Conservation (phyloP, 2,888 invertebrate genomes). For the Junonia oenone region DNA sequence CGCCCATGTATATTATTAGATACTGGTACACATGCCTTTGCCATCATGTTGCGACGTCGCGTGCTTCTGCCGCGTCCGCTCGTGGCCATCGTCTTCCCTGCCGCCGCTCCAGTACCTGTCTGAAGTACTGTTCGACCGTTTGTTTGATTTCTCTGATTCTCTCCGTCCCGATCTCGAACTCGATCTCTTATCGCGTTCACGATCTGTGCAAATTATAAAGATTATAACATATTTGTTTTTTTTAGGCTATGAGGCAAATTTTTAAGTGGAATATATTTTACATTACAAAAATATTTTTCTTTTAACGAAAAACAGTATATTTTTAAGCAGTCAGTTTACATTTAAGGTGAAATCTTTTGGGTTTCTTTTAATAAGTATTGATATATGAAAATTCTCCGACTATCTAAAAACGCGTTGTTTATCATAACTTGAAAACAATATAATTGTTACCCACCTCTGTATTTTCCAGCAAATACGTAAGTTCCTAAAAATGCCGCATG, state of each 20-base stretch:
- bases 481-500: constrained; percentile 1
- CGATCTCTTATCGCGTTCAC: constrained; percentile 68
- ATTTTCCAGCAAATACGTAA: constrained; percentile 4
- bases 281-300: too few relatives aligned
- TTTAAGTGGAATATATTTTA: too few relatives aligned
- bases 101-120: constrained; percentile 63
- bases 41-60: constrained; percentile 51
- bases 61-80: constrained; percentile 61
- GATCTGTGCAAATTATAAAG: constrained; percentile 41
- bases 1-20: background rate
- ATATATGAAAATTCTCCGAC: too few relatives aligned
- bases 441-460: background rate
- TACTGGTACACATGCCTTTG: constrained; percentile 46
- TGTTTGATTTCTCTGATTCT: constrained; percentile 60
- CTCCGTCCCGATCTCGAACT: constrained; percentile 63
- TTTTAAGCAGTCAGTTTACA: too few relatives aligned
- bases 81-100: constrained; percentile 58
- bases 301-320: too few relatives aligned
- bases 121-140: constrained; percentile 58
- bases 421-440: background rate
- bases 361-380: too few relatives aligned
- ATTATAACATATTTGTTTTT: too few relatives aligned
- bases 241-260: too few relatives aligned
- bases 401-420: too few relatives aligned
- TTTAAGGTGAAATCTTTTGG: too few relatives aligned